A percentile compares a stretch with the other conserved stretches of the same genome.
phyloP scores from a whole-genome alignment of 1,140 invertebrate genomes.

The Diplogasteroides magnus region DNA sequence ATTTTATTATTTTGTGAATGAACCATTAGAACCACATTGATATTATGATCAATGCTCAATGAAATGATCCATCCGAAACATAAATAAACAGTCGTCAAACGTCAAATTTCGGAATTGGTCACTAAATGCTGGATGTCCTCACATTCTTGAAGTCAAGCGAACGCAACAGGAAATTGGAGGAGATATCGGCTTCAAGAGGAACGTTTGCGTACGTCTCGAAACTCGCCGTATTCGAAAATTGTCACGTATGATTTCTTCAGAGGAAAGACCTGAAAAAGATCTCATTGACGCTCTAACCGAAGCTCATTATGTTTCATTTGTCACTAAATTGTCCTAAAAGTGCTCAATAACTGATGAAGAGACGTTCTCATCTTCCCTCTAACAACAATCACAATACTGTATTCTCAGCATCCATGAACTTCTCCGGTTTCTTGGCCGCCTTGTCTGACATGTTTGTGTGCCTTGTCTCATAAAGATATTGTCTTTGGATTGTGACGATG shows the following conservation, averaged over 20 bases:
- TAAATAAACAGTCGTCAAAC: too few relatives aligned
- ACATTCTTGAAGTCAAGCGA: constrained; percentile 84
- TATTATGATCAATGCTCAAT: too few relatives aligned
- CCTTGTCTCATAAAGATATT: constrained; percentile 59
- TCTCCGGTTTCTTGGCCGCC: constrained; percentile 86
- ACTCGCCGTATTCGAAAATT: constrained; percentile 59
- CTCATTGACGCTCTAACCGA: constrained; percentile 66
- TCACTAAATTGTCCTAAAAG: too few relatives aligned
- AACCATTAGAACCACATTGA: too few relatives aligned
- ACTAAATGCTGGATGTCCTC: constrained; percentile 21
- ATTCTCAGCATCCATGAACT: constrained; percentile 83
- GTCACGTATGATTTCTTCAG: constrained; percentile 44
- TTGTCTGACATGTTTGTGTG: constrained; percentile 81
- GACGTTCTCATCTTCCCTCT: too few relatives aligned
- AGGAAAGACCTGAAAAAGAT: constrained; percentile 65
- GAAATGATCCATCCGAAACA: too few relatives aligned
- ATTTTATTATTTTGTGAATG: too few relatives aligned
- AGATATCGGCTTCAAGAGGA: constrained; percentile 90
- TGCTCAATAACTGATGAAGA: too few relatives aligned
- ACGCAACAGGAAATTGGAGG: constrained; percentile 86
- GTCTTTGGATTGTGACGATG: not conserved
- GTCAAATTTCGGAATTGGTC: not conserved
- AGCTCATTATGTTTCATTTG: too few relatives aligned
- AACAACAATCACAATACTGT: constrained; percentile 66
- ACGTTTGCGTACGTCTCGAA: constrained; percentile 75